phyloP scores from a whole-genome alignment of 2,113 vertebrate species.

The Budorcas taxicolor region DNA sequence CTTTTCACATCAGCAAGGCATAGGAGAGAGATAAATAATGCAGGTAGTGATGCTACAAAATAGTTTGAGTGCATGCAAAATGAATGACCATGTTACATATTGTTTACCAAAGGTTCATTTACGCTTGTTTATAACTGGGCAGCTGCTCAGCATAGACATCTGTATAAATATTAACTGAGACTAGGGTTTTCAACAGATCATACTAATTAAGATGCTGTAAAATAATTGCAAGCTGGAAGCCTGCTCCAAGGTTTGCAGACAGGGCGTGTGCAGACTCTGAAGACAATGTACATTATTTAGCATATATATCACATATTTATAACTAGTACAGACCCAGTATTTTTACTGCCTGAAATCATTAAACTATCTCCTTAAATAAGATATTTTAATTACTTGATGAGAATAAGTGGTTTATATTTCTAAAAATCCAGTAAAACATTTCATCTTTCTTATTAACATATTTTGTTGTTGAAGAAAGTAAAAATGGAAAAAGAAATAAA shows the following conservation, averaged over 20 bases:
- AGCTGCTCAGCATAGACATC: conserved; percentile 10
- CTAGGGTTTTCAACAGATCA: background rate
- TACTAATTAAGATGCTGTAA: conserved; percentile 15
- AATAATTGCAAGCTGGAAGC: background rate
- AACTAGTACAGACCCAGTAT: background rate
- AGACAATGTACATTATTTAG: background rate
- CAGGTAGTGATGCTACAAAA: background rate
- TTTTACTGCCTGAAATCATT: background rate
- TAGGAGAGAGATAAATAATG: conserved; percentile 34
- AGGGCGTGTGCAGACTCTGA: background rate
- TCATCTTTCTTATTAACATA: background rate
- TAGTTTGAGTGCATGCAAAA: conserved; percentile 23
- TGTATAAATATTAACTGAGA: background rate
- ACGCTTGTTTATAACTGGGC: background rate
- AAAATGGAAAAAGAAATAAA: background rate
- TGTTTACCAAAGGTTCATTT: conserved; percentile 11
- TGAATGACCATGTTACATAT: background rate
- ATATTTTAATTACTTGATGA: background rate
- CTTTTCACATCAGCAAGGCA: conserved; percentile 15
- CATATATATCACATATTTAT: background rate
- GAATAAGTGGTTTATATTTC: background rate
- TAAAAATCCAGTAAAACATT: background rate
- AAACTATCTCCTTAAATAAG: background rate
- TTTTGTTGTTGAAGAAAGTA: background rate
- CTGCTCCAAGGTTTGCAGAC: background rate